Base-by-base conservation (phyloP, 2,113 vertebrate genomes). In the Arothron firmamentum region DNA sequence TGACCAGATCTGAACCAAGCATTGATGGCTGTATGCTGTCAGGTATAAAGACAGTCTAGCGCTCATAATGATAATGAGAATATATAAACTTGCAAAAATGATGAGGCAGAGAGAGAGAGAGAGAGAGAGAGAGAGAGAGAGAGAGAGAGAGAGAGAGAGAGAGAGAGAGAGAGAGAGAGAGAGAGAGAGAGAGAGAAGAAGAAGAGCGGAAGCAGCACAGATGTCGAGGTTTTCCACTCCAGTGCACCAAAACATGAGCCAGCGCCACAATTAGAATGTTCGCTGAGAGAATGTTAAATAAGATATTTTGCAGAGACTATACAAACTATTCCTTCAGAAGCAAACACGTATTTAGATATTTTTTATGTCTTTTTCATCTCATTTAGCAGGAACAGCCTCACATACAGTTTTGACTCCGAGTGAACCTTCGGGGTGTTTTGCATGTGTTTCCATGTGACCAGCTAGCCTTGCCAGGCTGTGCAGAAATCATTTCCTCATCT, bases 221-320 rank as follows among this genome's bases (percentile, higher is more conserved):
- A 75, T 78, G 79, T 80, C 66, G 79, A 65, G 54, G 60, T 69
- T 77, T 87, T 86, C 81, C 74, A 82, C 71, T 76, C 72, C 81
- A 81, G 63, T 57, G 62, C 74, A 42, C 73, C 62, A 70, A 67
- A 85, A 85, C 70, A 77, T 11, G 59, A 84, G 75, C 72, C 67
- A 80, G 71, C 69, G 52, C 56, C 60, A 67, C 74, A 74, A 77
- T 87, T 57, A 78, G 76, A 72, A 74, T 18, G 47, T 81, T 72
- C 73, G 13, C 49, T 64, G 66, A 81, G 78, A 83, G 15, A 16
- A 67, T 59, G 67, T 75, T 82, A 74, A 87, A 80, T 72, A 80
- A 82, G 74, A 76, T 72, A 65, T 76, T 73, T 64, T 84, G 67
- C 65, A 66, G 45, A 64, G 67, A 45, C 56, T 63, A 64, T 42